Evolutionary conservation across 2,888 invertebrate species (phyloP), one percentile per base, ranked within the genome.

Genomic region (Microplitis manilae): DNA sequence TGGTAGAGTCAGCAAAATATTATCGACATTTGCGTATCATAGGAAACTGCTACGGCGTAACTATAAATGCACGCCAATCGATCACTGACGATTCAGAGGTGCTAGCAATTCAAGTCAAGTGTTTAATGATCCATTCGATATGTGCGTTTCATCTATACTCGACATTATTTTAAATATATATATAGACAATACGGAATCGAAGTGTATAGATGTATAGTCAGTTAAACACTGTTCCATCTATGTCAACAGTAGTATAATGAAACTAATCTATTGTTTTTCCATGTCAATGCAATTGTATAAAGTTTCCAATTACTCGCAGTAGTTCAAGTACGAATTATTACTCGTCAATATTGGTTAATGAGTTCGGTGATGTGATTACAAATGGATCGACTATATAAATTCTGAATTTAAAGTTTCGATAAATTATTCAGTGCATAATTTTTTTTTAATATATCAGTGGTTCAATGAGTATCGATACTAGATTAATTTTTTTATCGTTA

Each of bases 1-100:
- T 50, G 13, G 13, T 41, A 30, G 59, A 74, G 68, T 68, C 74
- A 75, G 74, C 74, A 41, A 68, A 74, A 74, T 74, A 68, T 61
- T 68, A 75, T 75, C 74, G 61, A 68, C 68, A 68, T 68, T n/a
- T 68, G 68, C 20, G 41, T 40, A 41, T 50, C 13, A 50, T 50
- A 50, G 17, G 68, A 41, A 68, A 6, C 38, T n/a, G 67, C 39
- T 68, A 60, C 61, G 6, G 17, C 38, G 13, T 73, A 17, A 20
- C 39, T 17, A 73, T 64, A n/a, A 39, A 72, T 72, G 40, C 30
- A 64, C 40, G 40, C n/a, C 17, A 20, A 39, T 65, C 15, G 30
- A 20, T 40, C 65, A 50, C 17, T 30, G 17, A 30, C 50, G 50
- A 50, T 50, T 50, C 50, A 50, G 50, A 13, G 50, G 50, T 13